phyloP scores from a whole-genome alignment of 2,113 vertebrate genomes.

The Ciconia stormi region DNA sequence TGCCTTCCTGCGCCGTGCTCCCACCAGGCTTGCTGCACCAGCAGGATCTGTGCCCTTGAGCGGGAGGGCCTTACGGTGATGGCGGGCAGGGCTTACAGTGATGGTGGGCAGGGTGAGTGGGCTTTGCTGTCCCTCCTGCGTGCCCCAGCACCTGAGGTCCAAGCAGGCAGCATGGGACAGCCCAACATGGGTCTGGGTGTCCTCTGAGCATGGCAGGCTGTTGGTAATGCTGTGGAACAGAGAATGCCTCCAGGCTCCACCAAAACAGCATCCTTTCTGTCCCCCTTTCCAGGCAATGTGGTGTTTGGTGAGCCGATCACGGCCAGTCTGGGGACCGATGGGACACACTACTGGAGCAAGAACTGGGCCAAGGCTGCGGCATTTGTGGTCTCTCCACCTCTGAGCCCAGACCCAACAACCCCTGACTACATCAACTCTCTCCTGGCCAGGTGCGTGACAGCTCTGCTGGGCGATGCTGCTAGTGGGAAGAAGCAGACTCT shows the following conservation, averaged over 20 bases:
- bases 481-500: accelerated
- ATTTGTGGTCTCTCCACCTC: constrained; percentile 93
- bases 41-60: not conserved
- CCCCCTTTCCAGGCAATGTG: constrained; percentile 83
- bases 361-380: constrained; percentile 98
- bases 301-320: constrained; percentile 97
- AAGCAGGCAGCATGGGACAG: not conserved
- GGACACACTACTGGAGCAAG: constrained; percentile 99
- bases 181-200: accelerated
- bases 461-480: not conserved
- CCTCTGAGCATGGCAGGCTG: not conserved
- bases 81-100: accelerated
- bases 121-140: not conserved
- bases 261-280: not conserved
- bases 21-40: not conserved
- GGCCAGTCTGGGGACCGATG: constrained; percentile 93
- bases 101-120: not conserved
- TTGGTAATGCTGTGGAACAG: not conserved
- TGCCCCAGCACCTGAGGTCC: not conserved
- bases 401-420: constrained; percentile 96
- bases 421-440: constrained; percentile 96
- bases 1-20: not conserved
- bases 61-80: not conserved
- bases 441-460: constrained; percentile 86
- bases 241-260: not conserved